Percentiles rank a stretch among this genome's conserved stretches.
Conservation (phyloP, 2,888 invertebrate species). For the Trissolcus brochymenae region DNA sequence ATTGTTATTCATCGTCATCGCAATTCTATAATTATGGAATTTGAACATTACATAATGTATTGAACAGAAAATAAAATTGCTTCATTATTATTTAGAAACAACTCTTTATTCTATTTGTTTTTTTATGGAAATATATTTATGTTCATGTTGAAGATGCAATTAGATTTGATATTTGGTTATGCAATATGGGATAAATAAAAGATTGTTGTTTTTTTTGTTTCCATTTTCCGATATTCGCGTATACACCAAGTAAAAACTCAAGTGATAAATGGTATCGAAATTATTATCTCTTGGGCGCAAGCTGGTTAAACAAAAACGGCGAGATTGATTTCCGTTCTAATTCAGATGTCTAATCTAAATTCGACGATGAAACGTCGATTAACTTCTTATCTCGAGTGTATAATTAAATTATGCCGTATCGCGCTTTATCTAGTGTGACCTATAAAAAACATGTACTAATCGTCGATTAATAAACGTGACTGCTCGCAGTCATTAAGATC, state of each 20-base stretch:
- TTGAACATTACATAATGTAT: too few species aligned
- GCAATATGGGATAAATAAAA: too few species aligned
- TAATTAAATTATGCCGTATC: slow-evolving; percentile 52
- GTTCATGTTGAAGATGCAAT: too few species aligned
- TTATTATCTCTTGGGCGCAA: background rate
- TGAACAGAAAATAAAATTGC: too few species aligned
- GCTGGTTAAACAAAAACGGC: slow-evolving; percentile 47
- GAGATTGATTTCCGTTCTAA: slow-evolving; percentile 55
- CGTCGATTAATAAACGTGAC: slow-evolving; percentile 45
- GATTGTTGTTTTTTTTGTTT: too few species aligned
- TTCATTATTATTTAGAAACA: too few species aligned
- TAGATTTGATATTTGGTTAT: too few species aligned
- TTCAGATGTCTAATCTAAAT: slow-evolving; percentile 55
- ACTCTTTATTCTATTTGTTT: too few species aligned
- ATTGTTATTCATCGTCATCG: background rate
- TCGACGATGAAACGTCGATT: slow-evolving; percentile 56
- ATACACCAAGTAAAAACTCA: background rate
- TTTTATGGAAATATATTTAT: too few species aligned
- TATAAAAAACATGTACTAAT: slow-evolving; percentile 45
- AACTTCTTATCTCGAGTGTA: slow-evolving; percentile 51
- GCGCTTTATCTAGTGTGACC: slow-evolving; percentile 46
- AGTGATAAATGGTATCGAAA: too few species aligned
- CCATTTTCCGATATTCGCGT: too few species aligned
- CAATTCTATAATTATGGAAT: too few species aligned
- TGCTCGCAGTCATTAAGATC: slow-evolving; percentile 37